These are phyloP conservation scores for Orcinus orca DNA, from an alignment of 2,113 vertebrate species.

Conservation along the genomic window DNA sequence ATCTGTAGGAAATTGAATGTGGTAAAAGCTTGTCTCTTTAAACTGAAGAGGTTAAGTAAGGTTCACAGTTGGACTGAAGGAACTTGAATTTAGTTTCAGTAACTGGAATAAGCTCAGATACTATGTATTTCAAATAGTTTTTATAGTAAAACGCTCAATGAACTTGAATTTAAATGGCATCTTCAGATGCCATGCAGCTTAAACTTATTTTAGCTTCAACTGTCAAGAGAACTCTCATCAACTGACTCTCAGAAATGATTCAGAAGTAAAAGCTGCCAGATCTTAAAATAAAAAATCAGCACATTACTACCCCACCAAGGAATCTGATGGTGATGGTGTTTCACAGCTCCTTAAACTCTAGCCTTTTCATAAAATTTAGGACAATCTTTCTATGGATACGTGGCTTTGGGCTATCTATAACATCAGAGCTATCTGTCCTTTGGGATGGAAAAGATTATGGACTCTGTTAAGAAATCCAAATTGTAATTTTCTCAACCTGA, in stretches of 20 bases:
- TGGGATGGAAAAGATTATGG: not conserved
- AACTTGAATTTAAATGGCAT: not conserved
- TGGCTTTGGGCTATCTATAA: not conserved
- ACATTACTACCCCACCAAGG: not conserved
- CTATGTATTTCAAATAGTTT: conserved; percentile 41
- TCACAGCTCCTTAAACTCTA: not conserved
- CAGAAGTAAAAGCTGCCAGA: not conserved
- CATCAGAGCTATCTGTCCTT: not conserved
- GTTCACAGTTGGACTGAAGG: conserved; percentile 18
- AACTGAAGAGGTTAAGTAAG: not conserved
- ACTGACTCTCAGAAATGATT: not conserved
- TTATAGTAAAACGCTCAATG: not conserved
- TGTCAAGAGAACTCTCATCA: not conserved
- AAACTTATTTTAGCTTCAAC: not conserved
- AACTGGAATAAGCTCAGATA: conserved; percentile 53
- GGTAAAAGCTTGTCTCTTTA: not conserved
- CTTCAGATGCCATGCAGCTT: not conserved
- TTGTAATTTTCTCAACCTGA: not conserved
- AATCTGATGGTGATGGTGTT: not conserved
- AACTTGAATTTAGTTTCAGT: conserved; percentile 49
- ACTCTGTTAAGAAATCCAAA: conserved; percentile 3
- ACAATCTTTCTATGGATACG: not conserved
- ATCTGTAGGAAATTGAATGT: not conserved
- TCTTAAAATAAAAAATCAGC: not conserved
- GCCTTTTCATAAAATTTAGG: not conserved